Evolutionary conservation across 2,797 vertebrate genomes (phyloP).

Genomic region (Graptemys geographica): DNA sequence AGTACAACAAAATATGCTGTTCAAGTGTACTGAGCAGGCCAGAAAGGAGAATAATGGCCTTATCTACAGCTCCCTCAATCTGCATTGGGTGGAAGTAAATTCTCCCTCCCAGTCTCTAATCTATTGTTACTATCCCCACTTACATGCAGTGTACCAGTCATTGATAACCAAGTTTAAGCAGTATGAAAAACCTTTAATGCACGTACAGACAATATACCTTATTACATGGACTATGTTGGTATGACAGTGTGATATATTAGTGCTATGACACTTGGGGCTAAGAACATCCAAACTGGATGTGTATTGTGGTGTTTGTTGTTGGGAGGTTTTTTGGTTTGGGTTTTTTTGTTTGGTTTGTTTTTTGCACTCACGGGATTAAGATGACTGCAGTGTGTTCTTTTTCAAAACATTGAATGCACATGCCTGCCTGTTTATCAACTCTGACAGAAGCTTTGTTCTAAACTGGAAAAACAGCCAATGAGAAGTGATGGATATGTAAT

Average conservation of each 20-base stretch:
- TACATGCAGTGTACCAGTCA: slow-evolving; percentile 12
- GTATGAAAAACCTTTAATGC: not conserved
- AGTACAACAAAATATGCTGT: not conserved
- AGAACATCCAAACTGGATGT: not conserved
- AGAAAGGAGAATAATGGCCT: slow-evolving; percentile 23
- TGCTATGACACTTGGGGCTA: not conserved
- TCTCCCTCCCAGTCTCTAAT: slow-evolving; percentile 2
- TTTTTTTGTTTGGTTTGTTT: not conserved
- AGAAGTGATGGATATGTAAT: not conserved
- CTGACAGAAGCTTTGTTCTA: not conserved
- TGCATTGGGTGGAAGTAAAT: slow-evolving; percentile 9
- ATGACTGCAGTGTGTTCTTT: not conserved
- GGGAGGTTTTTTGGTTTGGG: not conserved
- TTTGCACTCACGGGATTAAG: not conserved
- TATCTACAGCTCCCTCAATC: slow-evolving; percentile 11
- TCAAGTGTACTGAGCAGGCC: not conserved
- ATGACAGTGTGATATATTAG: not conserved
- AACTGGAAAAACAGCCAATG: not conserved
- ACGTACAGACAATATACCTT: not conserved
- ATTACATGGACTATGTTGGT: not conserved
- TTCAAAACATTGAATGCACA: not conserved
- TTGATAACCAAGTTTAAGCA: not conserved
- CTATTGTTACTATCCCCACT: not conserved
- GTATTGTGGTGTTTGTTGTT: not conserved
- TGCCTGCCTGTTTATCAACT: not conserved